Percentiles rank a stretch among this genome's conserved stretches.
Evolutionary conservation across 2,797 vertebrate species (phyloP).

Genomic region (Danio aesculapii): DNA sequence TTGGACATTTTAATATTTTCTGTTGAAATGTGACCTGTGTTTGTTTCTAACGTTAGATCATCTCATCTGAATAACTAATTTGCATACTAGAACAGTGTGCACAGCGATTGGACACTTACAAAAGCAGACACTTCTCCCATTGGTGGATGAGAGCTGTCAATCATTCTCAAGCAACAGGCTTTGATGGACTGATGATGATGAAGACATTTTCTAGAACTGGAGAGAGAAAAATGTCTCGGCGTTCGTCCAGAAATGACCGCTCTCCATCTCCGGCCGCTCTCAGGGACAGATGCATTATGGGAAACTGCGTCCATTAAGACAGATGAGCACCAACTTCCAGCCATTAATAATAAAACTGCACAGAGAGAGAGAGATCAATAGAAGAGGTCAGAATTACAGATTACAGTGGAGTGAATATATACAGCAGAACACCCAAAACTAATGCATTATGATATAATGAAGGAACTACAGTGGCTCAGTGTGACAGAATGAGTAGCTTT

Average conservation of each 20-base stretch:
- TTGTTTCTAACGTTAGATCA: background rate
- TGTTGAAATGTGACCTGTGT: background rate
- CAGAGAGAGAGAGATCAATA: background rate
- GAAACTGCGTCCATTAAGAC: constrained; percentile 31
- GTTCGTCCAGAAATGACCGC: constrained; percentile 16
- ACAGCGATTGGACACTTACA: background rate
- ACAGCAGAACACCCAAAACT: constrained; percentile 14
- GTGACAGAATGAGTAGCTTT: constrained; percentile 37
- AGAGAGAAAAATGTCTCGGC: constrained; percentile 1
- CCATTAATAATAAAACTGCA: constrained; percentile 1
- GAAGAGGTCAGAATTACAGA: background rate
- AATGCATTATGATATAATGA: constrained; percentile 36
- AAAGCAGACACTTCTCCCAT: constrained; percentile 43
- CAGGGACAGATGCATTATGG: constrained; percentile 48
- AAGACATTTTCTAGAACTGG: constrained; percentile 24
- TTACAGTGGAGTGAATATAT: background rate
- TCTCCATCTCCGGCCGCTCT: constrained; percentile 33
- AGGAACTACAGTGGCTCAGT: constrained; percentile 41
- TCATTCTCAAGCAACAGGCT: constrained; percentile 66
- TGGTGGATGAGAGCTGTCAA: constrained; percentile 66
- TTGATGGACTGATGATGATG: constrained; percentile 35
- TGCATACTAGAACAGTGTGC: background rate
- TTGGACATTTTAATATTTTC: no score
- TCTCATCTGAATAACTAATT: background rate
- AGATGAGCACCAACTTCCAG: constrained; percentile 28